phyloP scores from a whole-genome alignment of 2,113 vertebrate genomes.

The Garra rufa region DNA sequence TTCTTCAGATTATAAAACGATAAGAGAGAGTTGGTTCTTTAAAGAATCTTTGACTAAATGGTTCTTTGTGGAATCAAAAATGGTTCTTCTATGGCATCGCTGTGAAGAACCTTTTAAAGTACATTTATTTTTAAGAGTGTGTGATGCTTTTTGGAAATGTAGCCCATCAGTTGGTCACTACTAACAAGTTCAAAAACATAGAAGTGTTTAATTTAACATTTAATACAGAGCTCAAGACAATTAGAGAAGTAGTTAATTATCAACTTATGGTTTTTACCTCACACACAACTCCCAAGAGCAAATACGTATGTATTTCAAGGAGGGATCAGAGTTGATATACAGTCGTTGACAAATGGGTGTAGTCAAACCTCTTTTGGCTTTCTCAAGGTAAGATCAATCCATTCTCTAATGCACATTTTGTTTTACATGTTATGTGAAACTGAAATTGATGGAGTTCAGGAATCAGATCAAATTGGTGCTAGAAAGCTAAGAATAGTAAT shows the following conservation, averaged over 20 bases:
- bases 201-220: background rate
- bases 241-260: background rate
- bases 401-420: background rate
- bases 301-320: background rate
- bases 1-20: no score
- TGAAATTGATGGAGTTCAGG: background rate
- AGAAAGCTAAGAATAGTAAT: no score
- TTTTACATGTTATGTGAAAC: background rate
- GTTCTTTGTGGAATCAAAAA: no score
- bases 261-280: conserved; percentile 6
- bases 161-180: background rate
- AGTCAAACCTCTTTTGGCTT: background rate
- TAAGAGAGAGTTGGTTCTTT: no score
- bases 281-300: background rate
- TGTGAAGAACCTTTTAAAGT: no score
- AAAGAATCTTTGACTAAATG: no score
- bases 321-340: conserved; percentile 15
- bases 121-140: no score
- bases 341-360: background rate
- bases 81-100: no score
- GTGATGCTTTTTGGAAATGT: background rate
- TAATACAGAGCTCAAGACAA: conserved; percentile 14
- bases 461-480: background rate
- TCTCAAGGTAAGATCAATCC: conserved; percentile 27
- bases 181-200: background rate